These are phyloP conservation scores for Melanotaenia duboulayi DNA, from an alignment of 2,113 vertebrate species.

Conservation along the genomic window DNA sequence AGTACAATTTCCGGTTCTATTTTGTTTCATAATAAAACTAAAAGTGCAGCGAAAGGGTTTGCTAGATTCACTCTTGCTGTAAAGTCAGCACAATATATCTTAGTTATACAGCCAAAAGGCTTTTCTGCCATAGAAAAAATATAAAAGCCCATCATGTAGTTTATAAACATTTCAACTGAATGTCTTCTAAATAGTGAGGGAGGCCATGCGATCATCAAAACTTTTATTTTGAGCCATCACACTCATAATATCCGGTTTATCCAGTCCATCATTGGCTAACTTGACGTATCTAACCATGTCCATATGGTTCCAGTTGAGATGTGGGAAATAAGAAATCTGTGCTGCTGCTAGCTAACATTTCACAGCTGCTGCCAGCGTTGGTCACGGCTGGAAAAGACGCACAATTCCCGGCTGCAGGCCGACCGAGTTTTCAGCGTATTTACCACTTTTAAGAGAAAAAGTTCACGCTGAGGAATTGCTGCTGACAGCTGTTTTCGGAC, in stretches of 20 bases:
- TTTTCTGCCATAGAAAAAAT: too few species aligned
- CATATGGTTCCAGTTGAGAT: constrained; percentile 35
- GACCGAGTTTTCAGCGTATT: neutral
- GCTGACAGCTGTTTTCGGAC: neutral
- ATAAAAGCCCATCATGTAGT: neutral
- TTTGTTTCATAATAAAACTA: constrained; percentile 45
- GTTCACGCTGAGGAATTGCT: neutral
- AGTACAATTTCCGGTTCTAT: accelerated
- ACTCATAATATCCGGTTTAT: neutral
- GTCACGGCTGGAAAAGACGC: constrained; percentile 19
- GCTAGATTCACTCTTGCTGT: neutral
- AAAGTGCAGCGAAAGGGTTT: too few species aligned
- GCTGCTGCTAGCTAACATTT: constrained; percentile 21
- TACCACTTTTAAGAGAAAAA: neutral
- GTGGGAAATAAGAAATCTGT: constrained; percentile 52
- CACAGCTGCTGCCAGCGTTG: constrained; percentile 41
- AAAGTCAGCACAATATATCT: too few species aligned
- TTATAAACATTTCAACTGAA: neutral
- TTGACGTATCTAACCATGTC: constrained; percentile 21
- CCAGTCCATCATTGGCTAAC: accelerated
- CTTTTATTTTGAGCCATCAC: constrained; percentile 6
- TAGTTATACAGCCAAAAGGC: too few species aligned
- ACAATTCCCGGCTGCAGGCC: neutral
- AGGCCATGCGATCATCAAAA: accelerated
- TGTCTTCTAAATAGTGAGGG: too few species aligned